Base-by-base conservation (phyloP, 1,140 invertebrate species). In the Drosophila mojavensis region DNA sequence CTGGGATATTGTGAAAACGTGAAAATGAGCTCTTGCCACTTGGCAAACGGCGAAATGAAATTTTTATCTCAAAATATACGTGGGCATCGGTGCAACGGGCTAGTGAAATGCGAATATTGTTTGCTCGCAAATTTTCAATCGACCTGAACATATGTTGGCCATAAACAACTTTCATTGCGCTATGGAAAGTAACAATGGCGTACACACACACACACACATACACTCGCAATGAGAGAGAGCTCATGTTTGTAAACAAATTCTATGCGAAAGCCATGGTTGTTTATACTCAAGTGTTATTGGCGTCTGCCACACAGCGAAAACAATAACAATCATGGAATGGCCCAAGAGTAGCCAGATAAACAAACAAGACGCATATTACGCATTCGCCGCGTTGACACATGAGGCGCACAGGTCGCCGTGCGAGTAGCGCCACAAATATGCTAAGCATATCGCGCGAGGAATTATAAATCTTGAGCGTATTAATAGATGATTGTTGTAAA, bases 21-120 rank as follows among this genome's bases (percentile, higher is more conserved):
- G 78, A 78, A 81, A 81, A 81, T 79, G 62, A 73, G 70, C 54
- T 89, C 88, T 89, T 78, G 78, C 81, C 69, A 60, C 72, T 88
- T 88, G 72, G 66, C 69, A 67, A 64, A 33, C 56, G 60, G 62
- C 43, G 65, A 73, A 77, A 83, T 75, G 63, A 84, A 84, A 81
- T 63, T 89, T 80, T 80, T 78, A 78, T 88, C 60, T 67, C 47
- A 82, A 79, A 78, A 66, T 71, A 67, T 64, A 79, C 53, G 20
- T 30, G 48, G 28, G 13, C 4, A 6, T 17, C 24, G 1, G 9
- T 47, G 28, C 15, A 17, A 3, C 9, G 28, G 59, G 36, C 17
- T 43, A 3, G n/a, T 17, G 5, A 77, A 79, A 69, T 70, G 83
- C 79, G 64, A 77, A 65, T 59, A 41, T 53, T 41, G 56, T 71